Percentiles rank a stretch among this genome's conserved stretches.
These are phyloP conservation scores for Acanthurus lineatus DNA, from an alignment of 2,797 vertebrate species.

Conservation along the genomic window DNA sequence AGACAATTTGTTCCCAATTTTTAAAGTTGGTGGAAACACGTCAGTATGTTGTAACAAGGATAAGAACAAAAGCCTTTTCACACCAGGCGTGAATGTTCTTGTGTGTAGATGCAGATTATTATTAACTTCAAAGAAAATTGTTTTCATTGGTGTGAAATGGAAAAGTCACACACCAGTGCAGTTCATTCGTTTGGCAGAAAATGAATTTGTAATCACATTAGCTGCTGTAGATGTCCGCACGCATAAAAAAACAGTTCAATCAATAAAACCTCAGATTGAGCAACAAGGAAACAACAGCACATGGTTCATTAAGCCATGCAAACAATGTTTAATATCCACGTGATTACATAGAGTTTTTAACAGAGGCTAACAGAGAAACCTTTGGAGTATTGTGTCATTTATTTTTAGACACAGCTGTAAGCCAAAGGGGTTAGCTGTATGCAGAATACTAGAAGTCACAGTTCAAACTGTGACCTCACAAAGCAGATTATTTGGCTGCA, in stretches of 20 bases:
- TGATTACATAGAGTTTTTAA: background rate
- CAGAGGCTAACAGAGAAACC: too few relatives aligned
- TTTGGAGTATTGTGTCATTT: background rate
- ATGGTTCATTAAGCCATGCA: background rate
- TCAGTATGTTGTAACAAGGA: background rate
- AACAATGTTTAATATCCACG: background rate
- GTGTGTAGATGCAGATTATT: conserved; percentile 21
- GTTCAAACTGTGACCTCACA: too few relatives aligned
- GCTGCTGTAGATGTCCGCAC: conserved; percentile 26
- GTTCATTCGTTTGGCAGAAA: conserved; percentile 23
- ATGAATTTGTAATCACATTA: conserved; percentile 36
- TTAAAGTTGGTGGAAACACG: background rate
- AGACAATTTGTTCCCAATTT: conserved; percentile 6
- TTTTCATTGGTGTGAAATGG: conserved; percentile 32
- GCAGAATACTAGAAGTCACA: too few relatives aligned
- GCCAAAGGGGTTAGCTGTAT: too few relatives aligned
- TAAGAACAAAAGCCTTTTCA: conserved; percentile 3
- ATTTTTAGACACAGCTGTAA: too few relatives aligned
- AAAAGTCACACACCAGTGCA: conserved; percentile 1
- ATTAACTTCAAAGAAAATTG: conserved; percentile 22
- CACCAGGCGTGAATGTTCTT: background rate
- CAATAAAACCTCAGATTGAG: conserved; percentile 1
- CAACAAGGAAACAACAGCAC: background rate
- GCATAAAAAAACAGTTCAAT: background rate
- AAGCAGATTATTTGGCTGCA: too few relatives aligned